These are phyloP conservation scores for Cyprinus carpio DNA, from an alignment of 2,113 vertebrate genomes.

Conservation along the genomic window DNA sequence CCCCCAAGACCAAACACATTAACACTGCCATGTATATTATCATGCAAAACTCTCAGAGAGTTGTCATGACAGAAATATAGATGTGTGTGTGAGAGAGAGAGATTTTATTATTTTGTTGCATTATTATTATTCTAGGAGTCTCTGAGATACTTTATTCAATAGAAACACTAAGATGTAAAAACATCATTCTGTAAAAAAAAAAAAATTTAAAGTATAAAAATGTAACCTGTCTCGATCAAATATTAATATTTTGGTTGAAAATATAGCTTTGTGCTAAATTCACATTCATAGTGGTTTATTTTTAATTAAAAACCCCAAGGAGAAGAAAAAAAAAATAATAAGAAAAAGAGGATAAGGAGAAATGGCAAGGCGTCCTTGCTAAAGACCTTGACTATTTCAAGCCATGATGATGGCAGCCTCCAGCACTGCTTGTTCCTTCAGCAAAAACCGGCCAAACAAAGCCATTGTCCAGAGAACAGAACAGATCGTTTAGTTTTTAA, in stretches of 20 bases:
- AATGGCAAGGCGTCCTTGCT: neutral
- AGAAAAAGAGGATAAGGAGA: neutral
- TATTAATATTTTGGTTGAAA: neutral
- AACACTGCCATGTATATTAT: too few relatives aligned
- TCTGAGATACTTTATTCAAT: too few relatives aligned
- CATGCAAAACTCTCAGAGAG: too few relatives aligned
- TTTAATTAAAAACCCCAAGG: neutral
- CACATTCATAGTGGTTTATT: neutral
- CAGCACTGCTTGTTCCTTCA: slow-evolving; percentile 19
- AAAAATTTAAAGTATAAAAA: neutral
- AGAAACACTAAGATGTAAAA: too few relatives aligned
- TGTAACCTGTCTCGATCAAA: neutral
- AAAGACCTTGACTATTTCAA: slow-evolving; percentile 23
- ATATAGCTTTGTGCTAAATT: neutral
- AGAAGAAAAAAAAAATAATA: neutral
- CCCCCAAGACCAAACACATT: too few relatives aligned
- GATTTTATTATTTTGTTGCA: too few relatives aligned
- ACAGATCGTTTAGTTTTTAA: slow-evolving; percentile 18
- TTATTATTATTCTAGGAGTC: too few relatives aligned
- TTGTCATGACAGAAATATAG: too few relatives aligned
- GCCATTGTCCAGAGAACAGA: neutral
- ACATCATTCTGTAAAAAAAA: neutral
- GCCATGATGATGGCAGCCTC: neutral
- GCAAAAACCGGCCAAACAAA: slow-evolving; percentile 7
- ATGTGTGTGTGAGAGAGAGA: too few relatives aligned